Conservation (phyloP, 2,113 vertebrate genomes). For the Grus americana region DNA sequence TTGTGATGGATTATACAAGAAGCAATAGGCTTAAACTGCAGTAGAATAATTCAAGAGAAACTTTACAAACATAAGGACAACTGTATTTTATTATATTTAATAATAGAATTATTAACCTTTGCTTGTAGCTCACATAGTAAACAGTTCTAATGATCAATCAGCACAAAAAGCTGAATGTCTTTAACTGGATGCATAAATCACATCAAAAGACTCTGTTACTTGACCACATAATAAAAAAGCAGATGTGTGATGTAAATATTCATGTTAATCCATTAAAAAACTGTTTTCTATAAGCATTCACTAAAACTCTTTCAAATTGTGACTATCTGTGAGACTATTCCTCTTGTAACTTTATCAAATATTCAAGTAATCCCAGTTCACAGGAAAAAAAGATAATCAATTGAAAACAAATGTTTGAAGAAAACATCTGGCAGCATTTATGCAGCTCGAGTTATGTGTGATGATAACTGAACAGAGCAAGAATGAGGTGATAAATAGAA, state of each 20-base stretch:
- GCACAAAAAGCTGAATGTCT: not conserved
- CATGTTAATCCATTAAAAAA: not conserved
- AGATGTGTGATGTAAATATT: not conserved
- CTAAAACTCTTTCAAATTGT: not conserved
- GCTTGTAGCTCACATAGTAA: not conserved
- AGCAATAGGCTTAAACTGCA: not conserved
- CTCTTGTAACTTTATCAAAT: not conserved
- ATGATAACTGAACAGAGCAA: not conserved
- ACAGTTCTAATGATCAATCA: not conserved
- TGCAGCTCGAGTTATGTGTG: not conserved
- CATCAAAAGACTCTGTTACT: not conserved
- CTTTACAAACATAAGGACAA: not conserved
- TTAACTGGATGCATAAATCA: not conserved
- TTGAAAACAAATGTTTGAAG: not conserved
- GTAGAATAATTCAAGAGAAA: not conserved
- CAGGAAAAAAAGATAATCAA: not conserved
- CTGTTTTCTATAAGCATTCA: not conserved
- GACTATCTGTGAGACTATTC: not conserved
- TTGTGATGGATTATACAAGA: not conserved
- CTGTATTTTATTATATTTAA: not conserved
- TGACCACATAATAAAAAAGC: not conserved
- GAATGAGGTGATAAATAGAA: not conserved
- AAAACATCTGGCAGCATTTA: not conserved
- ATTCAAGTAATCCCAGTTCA: not conserved
- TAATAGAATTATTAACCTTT: not conserved